These are phyloP conservation scores for Malurus elegans DNA, from an alignment of 2,113 vertebrate genomes.

Conservation along the genomic window DNA sequence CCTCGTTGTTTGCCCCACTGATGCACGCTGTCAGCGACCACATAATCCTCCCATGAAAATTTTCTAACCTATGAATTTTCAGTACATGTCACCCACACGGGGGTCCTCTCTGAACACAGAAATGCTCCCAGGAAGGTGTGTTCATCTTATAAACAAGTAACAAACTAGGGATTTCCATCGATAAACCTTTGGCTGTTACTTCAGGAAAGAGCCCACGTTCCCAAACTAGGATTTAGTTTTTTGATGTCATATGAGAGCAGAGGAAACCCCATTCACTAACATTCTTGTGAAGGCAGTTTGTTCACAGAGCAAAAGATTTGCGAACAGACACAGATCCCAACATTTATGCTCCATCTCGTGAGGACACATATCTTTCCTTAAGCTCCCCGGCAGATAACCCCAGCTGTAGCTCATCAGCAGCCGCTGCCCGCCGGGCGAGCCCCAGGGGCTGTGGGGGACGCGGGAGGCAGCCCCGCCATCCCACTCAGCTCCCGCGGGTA, in stretches of 20 bases:
- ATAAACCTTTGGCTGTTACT: background rate
- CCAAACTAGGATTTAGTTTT: background rate
- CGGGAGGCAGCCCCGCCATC: too few relatives aligned
- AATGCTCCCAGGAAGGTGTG: background rate
- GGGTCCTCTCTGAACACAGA: background rate
- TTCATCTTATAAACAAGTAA: background rate
- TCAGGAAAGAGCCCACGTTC: background rate
- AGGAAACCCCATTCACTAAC: background rate
- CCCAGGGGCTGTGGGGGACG: background rate
- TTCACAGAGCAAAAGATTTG: background rate
- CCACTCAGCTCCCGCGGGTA: background rate
- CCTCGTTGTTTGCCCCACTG: accelerated
- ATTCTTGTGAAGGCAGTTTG: background rate
- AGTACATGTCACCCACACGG: accelerated
- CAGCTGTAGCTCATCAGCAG: background rate
- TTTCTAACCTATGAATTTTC: background rate
- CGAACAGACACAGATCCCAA: background rate
- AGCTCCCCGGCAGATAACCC: too few relatives aligned
- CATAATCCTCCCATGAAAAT: too few relatives aligned
- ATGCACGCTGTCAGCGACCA: background rate
- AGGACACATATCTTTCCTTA: background rate
- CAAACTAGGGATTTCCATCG: background rate
- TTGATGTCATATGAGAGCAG: background rate
- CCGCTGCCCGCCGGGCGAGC: background rate
- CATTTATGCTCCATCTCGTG: accelerated